Evolutionary conservation across 2,113 vertebrate genomes (phyloP), one percentile per base, ranked within the genome.

Genomic region (Lasiurus borealis): DNA sequence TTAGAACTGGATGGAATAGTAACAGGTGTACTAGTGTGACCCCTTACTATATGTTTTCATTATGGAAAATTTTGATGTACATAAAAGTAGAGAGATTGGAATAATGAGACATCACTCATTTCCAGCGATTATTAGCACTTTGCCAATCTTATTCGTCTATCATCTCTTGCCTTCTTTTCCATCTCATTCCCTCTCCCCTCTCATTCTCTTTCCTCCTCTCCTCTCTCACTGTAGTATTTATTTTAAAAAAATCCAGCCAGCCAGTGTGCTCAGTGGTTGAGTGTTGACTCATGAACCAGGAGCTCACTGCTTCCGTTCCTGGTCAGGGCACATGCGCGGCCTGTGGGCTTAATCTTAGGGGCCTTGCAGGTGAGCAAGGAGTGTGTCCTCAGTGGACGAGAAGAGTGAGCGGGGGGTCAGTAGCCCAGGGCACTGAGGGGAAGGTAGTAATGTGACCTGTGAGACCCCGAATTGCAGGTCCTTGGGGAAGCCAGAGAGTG

Each of bases 1-100:
- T 75, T 80, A 68, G 69, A 83, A 27, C 40, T 44, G 23, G 36
- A 52, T 59, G 85, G 62, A 85, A 40, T 88, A 40, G 14, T 77
- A 77, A 46, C 34, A 78, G n/a, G 36, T 10, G 15, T 31, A 16
- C 10, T 66, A 54, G 29, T n/a, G 40, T 84, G 68, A 83, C 8
- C n/a, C 12, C 7, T 91, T 50, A 52, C 29, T 77, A 59, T 88
- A 36, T 2, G n/a, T 80, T 68, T 66, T 92, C 64, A 5, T 73
- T 81, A 14, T 34, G 21, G 40, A n/a, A 40, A 59, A 15, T 75
- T 44, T 69, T 10, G 50, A 62, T 8, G 54, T 81, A 78, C 12
- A 16, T 76, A 19, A 52, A 86, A 64, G 7, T 40, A 46, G 40
- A 73, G 44, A 59, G 72, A 34, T n/a, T 59, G 13, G 36, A 40